Percentiles rank a stretch among this genome's conserved stretches.
Evolutionary conservation across 2,888 invertebrate species (phyloP).

Genomic region (Anagyrus pseudococci): DNA sequence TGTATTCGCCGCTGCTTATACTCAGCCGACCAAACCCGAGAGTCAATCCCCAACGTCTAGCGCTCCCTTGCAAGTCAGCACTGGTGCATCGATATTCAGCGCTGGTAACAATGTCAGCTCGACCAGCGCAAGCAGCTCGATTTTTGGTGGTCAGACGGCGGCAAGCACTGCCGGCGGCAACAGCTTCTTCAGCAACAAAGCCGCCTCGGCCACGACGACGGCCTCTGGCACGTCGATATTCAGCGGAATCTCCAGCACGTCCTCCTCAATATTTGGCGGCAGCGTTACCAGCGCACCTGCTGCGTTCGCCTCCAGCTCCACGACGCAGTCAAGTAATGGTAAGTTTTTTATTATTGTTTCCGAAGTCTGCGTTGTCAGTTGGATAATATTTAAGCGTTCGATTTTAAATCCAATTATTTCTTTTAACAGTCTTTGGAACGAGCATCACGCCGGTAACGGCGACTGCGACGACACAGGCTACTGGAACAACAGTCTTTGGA

Average conservation of each 20-base stretch:
- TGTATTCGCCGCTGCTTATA: not conserved
- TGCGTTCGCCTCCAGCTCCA: not conserved
- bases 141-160: slow-evolving; percentile 13
- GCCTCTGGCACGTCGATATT: slow-evolving; percentile 24
- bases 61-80: not conserved
- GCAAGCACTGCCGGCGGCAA: slow-evolving; percentile 17
- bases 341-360: not conserved
- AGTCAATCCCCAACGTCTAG: not conserved
- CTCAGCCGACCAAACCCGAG: not conserved
- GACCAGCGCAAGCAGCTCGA: not conserved
- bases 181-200: slow-evolving; percentile 5
- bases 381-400: no score
- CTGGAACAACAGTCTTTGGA: slow-evolving; percentile 19
- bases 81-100: slow-evolving; percentile 18
- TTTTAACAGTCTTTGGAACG: slow-evolving; percentile 3
- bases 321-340: slow-evolving; percentile 9
- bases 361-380: no score
- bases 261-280: slow-evolving; percentile 11
- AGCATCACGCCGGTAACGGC: not conserved
- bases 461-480: slow-evolving; percentile 14
- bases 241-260: slow-evolving; percentile 11
- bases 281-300: not conserved
- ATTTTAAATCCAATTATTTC: no score
- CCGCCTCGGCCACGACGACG: slow-evolving; percentile 11
- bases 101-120: not conserved